Evolutionary conservation across 1,140 invertebrate species (phyloP), one percentile per base, ranked within the genome.

Genomic region (Pseudoatta argentina): DNA sequence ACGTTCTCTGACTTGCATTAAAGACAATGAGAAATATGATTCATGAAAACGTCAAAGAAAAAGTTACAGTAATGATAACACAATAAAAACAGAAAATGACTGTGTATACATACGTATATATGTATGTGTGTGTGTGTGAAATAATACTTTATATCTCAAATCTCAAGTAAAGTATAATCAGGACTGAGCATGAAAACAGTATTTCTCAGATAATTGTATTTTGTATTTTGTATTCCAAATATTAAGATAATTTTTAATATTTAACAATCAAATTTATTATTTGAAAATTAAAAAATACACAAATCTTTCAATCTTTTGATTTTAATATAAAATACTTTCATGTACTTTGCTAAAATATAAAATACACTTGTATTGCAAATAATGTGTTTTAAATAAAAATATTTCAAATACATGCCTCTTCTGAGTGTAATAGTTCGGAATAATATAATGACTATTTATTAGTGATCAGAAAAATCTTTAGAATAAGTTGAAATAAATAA

Each of bases 401-500:
- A 12, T 44, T 44, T 8, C 2, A 44, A 44, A 44, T 44, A 44
- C 10, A 44, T 44, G 8, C 6, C 34, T 44, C 39, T 44, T 0
- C 8, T 44, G 2, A 44, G 39, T 44, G 10, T 44, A 44, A 66
- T 30, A 6, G 12, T 21, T n/a, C 3, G 10, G 16, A 44, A 30
- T 27, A 16, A 14, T 8, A 24, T 59, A 59, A 48, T 16, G n/a
- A 48, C 34, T 24, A 16, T 3, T 48, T 27, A 24, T 5, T 64
- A 30, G 63, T 39, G 6, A 64, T 27, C 57, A 57, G 5, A n/a
- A 77, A 77, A 64, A 21, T 53, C 16, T 53, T 39, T 24, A 30
- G 24, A 21, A 16, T 14, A 59, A 73, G 27, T 69, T 51, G 39
- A 86, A 18, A 44, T 18, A 10, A 44, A 77, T 39, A 34, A 77